A percentile compares a stretch with the other conserved stretches of the same genome.
These are phyloP conservation scores for Cyrtonyx montezumae DNA, from an alignment of 2,113 vertebrate species.

Conservation along the genomic window DNA sequence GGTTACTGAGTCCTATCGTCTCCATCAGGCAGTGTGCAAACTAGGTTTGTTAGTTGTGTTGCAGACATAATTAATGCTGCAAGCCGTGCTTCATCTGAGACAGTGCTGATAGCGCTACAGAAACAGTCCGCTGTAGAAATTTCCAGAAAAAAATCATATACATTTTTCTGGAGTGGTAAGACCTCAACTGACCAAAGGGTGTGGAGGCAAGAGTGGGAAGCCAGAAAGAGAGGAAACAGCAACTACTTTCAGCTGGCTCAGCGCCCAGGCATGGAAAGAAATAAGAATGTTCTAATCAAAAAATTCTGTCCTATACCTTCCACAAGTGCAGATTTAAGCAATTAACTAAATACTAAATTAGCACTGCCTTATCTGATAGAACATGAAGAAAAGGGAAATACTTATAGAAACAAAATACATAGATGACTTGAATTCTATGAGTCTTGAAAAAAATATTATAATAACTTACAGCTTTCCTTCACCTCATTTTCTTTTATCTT, in stretches of 20 bases:
- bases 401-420: background rate
- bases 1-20: background rate
- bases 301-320: background rate
- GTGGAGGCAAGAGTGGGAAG: background rate
- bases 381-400: background rate
- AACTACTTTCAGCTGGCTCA: background rate
- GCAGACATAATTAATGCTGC: background rate
- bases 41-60: background rate
- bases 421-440: background rate
- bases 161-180: background rate
- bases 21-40: background rate
- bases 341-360: background rate
- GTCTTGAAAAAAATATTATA: background rate
- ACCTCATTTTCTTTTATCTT: background rate
- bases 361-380: background rate
- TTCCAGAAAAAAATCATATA: background rate
- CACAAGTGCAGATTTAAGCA: background rate
- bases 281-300: background rate
- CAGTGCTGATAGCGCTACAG: background rate
- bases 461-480: background rate
- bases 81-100: background rate
- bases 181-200: background rate
- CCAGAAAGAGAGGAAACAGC: background rate
- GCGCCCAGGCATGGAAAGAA: background rate
- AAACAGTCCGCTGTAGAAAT: background rate